These are phyloP conservation scores for Meda fulgida DNA, from an alignment of 2,797 vertebrate species.

Conservation along the genomic window DNA sequence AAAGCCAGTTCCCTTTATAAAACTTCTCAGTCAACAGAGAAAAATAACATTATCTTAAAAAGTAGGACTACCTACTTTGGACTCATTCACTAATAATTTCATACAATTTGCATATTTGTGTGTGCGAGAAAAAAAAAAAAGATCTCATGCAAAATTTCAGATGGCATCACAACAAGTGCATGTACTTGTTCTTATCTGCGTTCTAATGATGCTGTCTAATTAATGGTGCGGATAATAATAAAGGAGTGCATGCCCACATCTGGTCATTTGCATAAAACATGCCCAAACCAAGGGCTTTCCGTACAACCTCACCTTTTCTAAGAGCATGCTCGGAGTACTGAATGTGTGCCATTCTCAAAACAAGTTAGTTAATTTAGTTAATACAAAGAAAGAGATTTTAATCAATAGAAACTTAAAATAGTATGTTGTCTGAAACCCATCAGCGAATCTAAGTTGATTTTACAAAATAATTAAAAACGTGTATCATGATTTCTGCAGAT, in stretches of 20 bases:
- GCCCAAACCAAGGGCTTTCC: neutral
- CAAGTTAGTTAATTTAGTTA: neutral
- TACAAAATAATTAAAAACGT: neutral
- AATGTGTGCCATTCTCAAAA: neutral
- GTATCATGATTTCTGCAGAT: neutral
- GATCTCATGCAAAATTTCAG: neutral
- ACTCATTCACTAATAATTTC: neutral
- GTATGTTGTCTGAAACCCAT: neutral
- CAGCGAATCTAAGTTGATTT: neutral
- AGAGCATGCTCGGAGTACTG: neutral
- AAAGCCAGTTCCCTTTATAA: constrained; percentile 14
- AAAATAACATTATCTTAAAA: neutral
- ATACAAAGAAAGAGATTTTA: neutral
- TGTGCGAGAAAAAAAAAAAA: neutral
- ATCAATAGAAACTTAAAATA: neutral
- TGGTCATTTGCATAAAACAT: neutral
- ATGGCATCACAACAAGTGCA: neutral
- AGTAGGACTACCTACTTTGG: too few species aligned
- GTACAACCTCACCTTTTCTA: neutral
- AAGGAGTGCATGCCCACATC: neutral
- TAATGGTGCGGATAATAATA: neutral
- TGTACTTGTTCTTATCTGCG: neutral
- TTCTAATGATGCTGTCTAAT: neutral
- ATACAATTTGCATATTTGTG: neutral
- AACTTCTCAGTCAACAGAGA: neutral